A percentile compares a stretch with the other conserved stretches of the same genome.
phyloP scores from a whole-genome alignment of 2,797 vertebrate genomes.

The Hapalemur alaotrensis region DNA sequence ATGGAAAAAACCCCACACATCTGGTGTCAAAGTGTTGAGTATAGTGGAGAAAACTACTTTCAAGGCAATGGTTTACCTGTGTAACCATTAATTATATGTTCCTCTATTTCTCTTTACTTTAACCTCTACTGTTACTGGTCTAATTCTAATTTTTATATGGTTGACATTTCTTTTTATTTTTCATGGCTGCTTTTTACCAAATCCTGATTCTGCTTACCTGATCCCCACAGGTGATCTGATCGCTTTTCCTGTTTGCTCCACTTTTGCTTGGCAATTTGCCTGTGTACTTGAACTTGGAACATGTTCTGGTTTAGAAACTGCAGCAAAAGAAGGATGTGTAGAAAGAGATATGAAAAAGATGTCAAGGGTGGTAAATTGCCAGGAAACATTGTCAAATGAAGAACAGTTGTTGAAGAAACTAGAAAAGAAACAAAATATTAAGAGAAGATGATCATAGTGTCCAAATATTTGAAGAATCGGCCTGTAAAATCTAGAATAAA shows the following conservation, averaged over 20 bases:
- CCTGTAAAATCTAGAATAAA: neutral
- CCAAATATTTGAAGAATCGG: neutral
- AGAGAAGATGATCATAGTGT: neutral
- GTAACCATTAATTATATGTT: neutral
- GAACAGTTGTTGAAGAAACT: neutral
- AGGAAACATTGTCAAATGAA: neutral
- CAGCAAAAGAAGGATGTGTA: neutral
- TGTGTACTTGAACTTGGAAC: neutral
- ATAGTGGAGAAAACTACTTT: neutral
- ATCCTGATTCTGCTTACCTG: neutral
- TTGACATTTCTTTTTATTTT: neutral
- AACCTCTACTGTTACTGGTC: neutral
- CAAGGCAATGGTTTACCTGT: neutral
- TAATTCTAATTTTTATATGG: neutral
- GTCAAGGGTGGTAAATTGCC: neutral
- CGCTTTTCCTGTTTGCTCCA: neutral
- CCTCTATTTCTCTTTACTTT: neutral
- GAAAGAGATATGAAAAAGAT: neutral
- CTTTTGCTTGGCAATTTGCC: neutral
- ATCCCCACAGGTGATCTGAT: neutral
- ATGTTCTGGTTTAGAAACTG: neutral
- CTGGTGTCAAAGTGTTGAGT: neutral
- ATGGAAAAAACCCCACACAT: neutral
- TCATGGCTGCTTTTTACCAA: neutral
- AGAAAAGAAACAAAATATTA: neutral